Base-by-base conservation (phyloP, 2,888 invertebrate genomes). In the Alloscopus bannaensis region DNA sequence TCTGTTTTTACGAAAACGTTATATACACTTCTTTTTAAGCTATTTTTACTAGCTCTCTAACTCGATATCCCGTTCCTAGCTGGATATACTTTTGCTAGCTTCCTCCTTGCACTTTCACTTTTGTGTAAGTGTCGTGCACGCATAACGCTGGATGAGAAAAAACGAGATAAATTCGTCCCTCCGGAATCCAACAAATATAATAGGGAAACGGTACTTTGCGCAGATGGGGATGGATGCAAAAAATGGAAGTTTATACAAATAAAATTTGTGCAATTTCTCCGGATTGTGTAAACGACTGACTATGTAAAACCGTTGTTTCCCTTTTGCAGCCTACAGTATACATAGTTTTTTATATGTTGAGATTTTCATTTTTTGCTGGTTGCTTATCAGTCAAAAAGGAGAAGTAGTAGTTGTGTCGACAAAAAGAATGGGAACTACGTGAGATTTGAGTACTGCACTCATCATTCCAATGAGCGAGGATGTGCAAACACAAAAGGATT, bases 151-250 rank as follows among this genome's bases (percentile, higher is more conserved):
- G 18, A 45, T 45, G n/a, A 18, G 8, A 57, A 8, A 29, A 57
- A 57, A 57, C 28, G 8, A 57, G 57, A 57, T 57, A 57, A 57
- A 57, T 57, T 57, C 31, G n/a, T 57, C 57, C 57, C 57, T 13
- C 57, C 13, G n/a, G 57, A 57, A 18, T 55, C 28, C 24, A 24
- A 55, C 55, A 55, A 22, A 50, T 50, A 18, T 50, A 20, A 50
- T 50, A 50, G 20, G 50, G 20, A 18, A 50, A 22, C 50, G 22
- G 8, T 36, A 36, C 36, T 36, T 36, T 36, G 8, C 13, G 8
- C 36, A 36, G 36, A 36, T 36, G 36, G 36, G 36, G 13, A 36
- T 36, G 36, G 36, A 36, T 36, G 36, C 8, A 36, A 8, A 6
- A 36, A 36, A 36, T 36, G 36, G 36, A 36, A 36, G 36, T 36